Base-by-base conservation (phyloP, 2,797 vertebrate species). In the Pampus argenteus region DNA sequence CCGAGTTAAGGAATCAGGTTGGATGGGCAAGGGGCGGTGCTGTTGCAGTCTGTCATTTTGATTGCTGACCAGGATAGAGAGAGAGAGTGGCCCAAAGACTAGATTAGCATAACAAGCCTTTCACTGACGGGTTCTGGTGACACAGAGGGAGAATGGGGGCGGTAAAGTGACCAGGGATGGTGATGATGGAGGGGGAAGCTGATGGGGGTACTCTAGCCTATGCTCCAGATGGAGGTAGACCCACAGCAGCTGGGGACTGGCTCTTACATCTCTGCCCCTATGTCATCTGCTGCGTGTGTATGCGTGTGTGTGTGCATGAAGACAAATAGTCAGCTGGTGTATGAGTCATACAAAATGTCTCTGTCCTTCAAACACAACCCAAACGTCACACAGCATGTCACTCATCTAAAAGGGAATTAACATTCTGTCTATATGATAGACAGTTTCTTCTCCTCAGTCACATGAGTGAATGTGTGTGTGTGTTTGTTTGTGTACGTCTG, bases 221-320 rank as follows among this genome's bases (percentile, higher is more conserved):
- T 80, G 92, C 95, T 96, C 96, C 97, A 99, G 97, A 98, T 98
- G 97, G 97, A 97, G 82, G 83, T 95, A 94, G 95, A 95, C 94
- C 94, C 86, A 92, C 93, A 96, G 95, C 97, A 99, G 97, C 97
- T 98, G 96, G 94, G 92, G 94, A 86, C 88, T 89, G 83, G 95
- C 95, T 95, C 93, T 92, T 93, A 93, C 92, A 77, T 65, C 82
- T 56, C 79, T 75, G 73, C 71, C 76, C 78, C 81, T 59, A 15
- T 88, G 89, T 90, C 88, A 84, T 77, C 85, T 87, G 78, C 66
- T 88, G 38, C 36, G 52, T 68, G 64, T 26, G 58, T 58, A 72
- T 38, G 67, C 62, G 63, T 62, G 65, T 26, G 68, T 62, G 62
- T 47, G 50, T 20, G 59, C 50, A 8, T 48, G 70, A 28, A 64